Conservation (phyloP, 37 sponge, comb jelly and placozoan genomes). For the Hormiphora californensis region DNA sequence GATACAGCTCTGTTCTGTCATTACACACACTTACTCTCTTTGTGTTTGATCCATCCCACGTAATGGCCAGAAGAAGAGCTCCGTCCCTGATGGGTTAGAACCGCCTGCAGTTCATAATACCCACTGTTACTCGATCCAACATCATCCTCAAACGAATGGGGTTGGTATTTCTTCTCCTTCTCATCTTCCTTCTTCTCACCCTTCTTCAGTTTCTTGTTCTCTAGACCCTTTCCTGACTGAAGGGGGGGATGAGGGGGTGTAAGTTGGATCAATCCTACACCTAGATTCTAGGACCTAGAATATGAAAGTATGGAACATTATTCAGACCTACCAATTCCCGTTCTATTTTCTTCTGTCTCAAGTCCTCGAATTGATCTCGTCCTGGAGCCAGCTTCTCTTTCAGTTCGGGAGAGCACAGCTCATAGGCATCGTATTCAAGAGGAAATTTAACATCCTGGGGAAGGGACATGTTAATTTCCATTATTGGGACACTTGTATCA, state of each 20-base stretch:
- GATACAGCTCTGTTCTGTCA: neutral
- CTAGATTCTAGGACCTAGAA: neutral
- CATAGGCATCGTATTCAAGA: conserved; percentile 75
- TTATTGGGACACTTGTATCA: too few species aligned
- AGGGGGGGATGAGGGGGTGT: neutral
- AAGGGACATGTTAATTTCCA: neutral
- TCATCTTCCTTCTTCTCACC: conserved; percentile 33
- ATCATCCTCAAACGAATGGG: conserved; percentile 76
- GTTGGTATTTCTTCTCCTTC: conserved; percentile 66
- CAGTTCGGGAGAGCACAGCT: conserved; percentile 83
- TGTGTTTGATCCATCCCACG: conserved; percentile 76
- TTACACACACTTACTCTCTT: conserved; percentile 5
- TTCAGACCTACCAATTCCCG: conserved; percentile 10
- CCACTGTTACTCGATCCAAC: conserved; percentile 92
- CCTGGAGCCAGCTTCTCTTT: conserved; percentile 70
- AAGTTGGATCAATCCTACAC: neutral
- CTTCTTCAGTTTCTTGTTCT: conserved; percentile 65
- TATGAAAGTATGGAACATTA: neutral
- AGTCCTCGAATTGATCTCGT: conserved; percentile 57
- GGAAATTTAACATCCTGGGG: conserved; percentile 83
- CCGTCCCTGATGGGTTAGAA: conserved; percentile 93
- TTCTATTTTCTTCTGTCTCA: conserved; percentile 53
- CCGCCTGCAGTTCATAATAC: conserved; percentile 84
- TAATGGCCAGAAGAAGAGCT: conserved; percentile 94
- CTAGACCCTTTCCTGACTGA: conserved; percentile 65